phyloP scores from a whole-genome alignment of 2,113 vertebrate genomes.

The Falco punctatus region DNA sequence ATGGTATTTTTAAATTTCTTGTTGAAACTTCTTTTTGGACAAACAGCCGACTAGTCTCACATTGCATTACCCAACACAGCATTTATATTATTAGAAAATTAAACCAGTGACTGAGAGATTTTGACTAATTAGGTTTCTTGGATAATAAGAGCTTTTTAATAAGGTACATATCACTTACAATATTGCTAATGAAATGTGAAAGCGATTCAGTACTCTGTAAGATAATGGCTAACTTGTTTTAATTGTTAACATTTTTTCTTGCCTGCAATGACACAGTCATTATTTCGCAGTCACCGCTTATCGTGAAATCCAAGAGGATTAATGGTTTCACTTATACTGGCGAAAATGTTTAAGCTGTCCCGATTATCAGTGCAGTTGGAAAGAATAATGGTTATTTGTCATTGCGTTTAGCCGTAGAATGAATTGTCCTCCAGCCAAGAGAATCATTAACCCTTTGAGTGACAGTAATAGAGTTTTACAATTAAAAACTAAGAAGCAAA shows the following conservation, averaged over 20 bases:
- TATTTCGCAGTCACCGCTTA: constrained; percentile 98
- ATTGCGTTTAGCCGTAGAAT: constrained; percentile 90
- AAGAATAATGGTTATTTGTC: constrained; percentile 99
- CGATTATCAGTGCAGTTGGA: constrained; percentile 96
- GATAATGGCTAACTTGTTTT: constrained; percentile 96
- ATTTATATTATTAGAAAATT: constrained; percentile 77
- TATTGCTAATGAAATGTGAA: constrained; percentile 91
- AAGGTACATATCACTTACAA: constrained; percentile 88
- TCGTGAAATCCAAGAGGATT: constrained; percentile 97
- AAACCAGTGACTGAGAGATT: constrained; percentile 76
- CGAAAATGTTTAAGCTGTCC: constrained; percentile 99
- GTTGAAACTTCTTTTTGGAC: constrained; percentile 38
- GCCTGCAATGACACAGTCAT: constrained; percentile 94
- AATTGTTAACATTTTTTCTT: constrained; percentile 97
- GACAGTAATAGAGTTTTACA: constrained; percentile 67
- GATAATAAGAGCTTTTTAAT: constrained; percentile 88
- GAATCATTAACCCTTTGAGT: constrained; percentile 88
- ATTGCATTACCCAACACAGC: constrained; percentile 48
- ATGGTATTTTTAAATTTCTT: not conserved
- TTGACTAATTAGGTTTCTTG: constrained; percentile 87
- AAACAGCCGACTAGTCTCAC: constrained; percentile 57
- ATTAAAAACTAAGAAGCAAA: constrained; percentile 42
- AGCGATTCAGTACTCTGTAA: constrained; percentile 80
- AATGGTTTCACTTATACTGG: constrained; percentile 99
- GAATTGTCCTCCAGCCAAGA: constrained; percentile 88